Conservation (phyloP, 1,140 invertebrate species). For the Calephelis virginiensis region DNA sequence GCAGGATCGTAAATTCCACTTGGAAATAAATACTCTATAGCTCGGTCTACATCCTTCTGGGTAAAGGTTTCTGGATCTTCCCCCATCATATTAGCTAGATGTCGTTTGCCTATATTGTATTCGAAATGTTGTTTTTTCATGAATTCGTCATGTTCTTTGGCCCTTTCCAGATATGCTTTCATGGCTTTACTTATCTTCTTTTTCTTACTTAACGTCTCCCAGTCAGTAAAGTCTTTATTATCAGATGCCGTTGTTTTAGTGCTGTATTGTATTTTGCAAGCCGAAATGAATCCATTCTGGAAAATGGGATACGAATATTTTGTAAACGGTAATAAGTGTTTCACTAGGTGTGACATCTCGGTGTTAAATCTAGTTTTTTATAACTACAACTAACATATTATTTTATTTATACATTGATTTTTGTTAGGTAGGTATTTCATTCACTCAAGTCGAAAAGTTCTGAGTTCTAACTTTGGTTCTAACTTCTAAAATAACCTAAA, state of each 20-base stretch:
- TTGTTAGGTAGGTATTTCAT: too few species aligned
- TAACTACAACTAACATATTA: neutral
- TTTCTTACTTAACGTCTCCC: conserved; percentile 73
- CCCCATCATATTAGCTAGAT: conserved; percentile 99
- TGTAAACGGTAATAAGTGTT: conserved; percentile 6
- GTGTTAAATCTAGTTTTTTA: neutral
- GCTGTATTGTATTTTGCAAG: conserved; percentile 37
- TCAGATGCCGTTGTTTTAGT: conserved; percentile 36
- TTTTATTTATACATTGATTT: neutral
- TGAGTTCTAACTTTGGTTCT: too few species aligned
- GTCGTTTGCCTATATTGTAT: conserved; percentile 94
- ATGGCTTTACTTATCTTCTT: conserved; percentile 91
- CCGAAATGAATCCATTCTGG: conserved; percentile 27
- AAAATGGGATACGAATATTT: conserved; percentile 21
- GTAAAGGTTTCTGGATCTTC: conserved; percentile 92
- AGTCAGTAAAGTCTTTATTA: conserved; percentile 56
- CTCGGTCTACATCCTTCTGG: conserved; percentile 91
- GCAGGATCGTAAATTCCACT: conserved; percentile 90
- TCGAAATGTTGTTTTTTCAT: conserved; percentile 90
- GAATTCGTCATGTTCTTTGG: conserved; percentile 89
- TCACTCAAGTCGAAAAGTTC: too few species aligned
- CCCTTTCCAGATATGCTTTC: conserved; percentile 90
- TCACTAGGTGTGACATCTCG: neutral
- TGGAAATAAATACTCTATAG: conserved; percentile 95
- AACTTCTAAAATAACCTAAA: too few species aligned